Base-by-base conservation (phyloP, 1,140 invertebrate genomes). In the Drosophila bocqueti region DNA sequence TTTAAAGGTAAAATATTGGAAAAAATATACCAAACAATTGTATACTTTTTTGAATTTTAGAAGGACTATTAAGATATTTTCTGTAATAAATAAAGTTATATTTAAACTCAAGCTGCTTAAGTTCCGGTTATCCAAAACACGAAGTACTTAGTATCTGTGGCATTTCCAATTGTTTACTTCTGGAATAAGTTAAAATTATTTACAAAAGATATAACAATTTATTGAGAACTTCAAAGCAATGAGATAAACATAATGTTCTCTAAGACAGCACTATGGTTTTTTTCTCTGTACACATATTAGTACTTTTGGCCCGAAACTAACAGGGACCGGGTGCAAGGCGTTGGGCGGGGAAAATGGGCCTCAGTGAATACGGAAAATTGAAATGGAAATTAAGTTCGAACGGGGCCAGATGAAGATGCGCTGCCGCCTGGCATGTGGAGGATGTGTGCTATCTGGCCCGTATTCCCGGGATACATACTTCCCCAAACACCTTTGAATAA, bases 301-400 rank as follows among this genome's bases (percentile, higher is more conserved):
- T 68, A 55, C 40, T 68, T 66, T 63, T 55, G 63, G 31, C 49
- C 34, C 34, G 16, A 36, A 46, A 55, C 63, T 40, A 55, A 40
- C 34, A 49, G 47, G 38, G 47, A 29, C 16, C 45, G 31, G 24
- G 34, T 8, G 46, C 47, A 38, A 26, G 38, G n/a, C 45, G 4
- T 7, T 61, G 38, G 10, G 5, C 16, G 1, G n/a, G 61, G 8
- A 65, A 38, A 40, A 43, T 24, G 57, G 46, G 31, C 67, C 67
- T 38, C 38, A 60, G 38, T 61, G 36, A 61, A 40, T 47, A 49
- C 38, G 34, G 52, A 61, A 79, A 71, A 79, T 64, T 79, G 57
- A 77, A 77, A 77, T 77, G 63, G 49, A 79, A 79, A 79, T 78
- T 79, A 79, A 72, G 59, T 63, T 72, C 61, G 63, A 52, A 61